Evolutionary conservation across 1,140 invertebrate genomes (phyloP).

Genomic region (Nixonia krombeini): DNA sequence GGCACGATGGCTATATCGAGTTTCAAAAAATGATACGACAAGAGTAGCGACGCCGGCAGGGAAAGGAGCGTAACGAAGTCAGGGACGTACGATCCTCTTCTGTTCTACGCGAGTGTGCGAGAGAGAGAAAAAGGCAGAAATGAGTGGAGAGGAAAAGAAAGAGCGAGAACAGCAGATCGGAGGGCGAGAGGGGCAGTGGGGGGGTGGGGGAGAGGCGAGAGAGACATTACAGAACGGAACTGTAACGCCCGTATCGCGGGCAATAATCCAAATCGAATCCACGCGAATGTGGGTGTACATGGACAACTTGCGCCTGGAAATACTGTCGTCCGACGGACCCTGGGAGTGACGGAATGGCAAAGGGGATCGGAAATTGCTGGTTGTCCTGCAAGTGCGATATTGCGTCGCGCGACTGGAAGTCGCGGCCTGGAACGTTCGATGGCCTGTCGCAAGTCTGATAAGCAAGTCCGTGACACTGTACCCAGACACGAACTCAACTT

Average conservation of each 20-base stretch:
- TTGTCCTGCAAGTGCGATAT: conserved; percentile 23
- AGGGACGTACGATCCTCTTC: too few species aligned
- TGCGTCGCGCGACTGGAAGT: conserved; percentile 17
- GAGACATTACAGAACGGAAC: conserved; percentile 24
- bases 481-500: too few species aligned
- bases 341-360: conserved; percentile 28
- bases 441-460: conserved; percentile 17
- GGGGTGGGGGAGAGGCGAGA: too few species aligned
- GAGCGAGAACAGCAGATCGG: too few species aligned
- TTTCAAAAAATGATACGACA: too few species aligned
- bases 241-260: conserved; percentile 21
- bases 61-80: too few species aligned
- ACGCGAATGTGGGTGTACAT: conserved; percentile 17
- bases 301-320: conserved; percentile 29
- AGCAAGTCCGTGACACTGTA: conserved; percentile 18
- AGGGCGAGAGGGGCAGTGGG: too few species aligned
- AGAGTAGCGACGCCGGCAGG: too few species aligned
- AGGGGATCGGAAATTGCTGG: conserved; percentile 42
- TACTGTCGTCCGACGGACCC: conserved; percentile 23
- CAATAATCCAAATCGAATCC: conserved; percentile 30
- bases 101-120: too few species aligned
- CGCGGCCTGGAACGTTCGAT: conserved; percentile 6
- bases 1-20: background rate
- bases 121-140: too few species aligned
- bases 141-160: too few species aligned